phyloP scores from a whole-genome alignment of 1,140 invertebrate genomes.

The Trichogramma pretiosum region DNA sequence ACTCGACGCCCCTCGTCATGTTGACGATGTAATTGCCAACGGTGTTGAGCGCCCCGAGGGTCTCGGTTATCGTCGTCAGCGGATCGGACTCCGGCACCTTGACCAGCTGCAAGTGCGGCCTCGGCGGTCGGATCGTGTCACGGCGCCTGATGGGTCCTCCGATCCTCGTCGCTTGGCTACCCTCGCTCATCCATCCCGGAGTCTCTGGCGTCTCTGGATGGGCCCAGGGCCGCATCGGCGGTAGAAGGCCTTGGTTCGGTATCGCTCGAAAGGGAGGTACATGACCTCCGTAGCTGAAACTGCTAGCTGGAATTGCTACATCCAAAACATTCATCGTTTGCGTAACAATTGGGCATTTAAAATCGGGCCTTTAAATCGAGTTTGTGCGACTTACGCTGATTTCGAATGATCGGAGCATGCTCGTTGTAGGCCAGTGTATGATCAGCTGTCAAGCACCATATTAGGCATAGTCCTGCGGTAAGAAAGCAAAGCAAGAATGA shows the following conservation, averaged over 20 bases:
- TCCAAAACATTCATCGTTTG: too few species aligned
- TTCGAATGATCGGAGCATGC: constrained; percentile 27
- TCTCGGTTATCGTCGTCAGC: constrained; percentile 46
- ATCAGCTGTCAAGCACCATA: constrained; percentile 28
- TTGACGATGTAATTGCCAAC: constrained; percentile 76
- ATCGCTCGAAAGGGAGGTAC: too few species aligned
- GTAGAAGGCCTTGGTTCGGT: too few species aligned
- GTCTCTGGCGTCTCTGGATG: too few species aligned
- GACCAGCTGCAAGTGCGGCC: constrained; percentile 31
- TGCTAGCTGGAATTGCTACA: too few species aligned
- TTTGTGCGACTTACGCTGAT: constrained; percentile 34
- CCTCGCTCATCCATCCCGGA: constrained; percentile 26
- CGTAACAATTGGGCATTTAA: too few species aligned
- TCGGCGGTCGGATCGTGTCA: constrained; percentile 28
- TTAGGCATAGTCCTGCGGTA: constrained; percentile 31
- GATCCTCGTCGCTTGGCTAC: too few species aligned
- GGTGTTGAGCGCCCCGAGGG: constrained; percentile 66
- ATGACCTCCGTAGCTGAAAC: too few species aligned
- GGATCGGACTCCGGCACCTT: constrained; percentile 30
- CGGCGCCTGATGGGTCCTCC: constrained; percentile 25
- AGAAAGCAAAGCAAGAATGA: background rate
- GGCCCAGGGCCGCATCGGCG: constrained; percentile 1
- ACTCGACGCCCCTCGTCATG: constrained; percentile 53
- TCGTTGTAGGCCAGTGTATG: constrained; percentile 28
- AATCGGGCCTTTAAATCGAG: too few species aligned